phyloP scores from a whole-genome alignment of 1,140 invertebrate genomes.

The Cecropterus lyciades region DNA sequence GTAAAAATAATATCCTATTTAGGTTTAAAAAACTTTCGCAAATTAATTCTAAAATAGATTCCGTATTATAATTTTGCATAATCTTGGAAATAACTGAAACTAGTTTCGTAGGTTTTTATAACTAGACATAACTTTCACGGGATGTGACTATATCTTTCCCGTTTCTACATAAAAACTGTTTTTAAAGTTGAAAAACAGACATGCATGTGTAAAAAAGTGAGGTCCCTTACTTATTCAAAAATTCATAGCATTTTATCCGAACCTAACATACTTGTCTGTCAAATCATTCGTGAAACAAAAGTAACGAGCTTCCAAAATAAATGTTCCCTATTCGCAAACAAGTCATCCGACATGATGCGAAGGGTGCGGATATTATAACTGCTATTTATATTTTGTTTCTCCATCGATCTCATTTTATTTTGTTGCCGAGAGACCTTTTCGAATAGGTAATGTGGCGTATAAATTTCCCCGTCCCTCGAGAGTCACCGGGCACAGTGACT shows the following conservation, averaged over 20 bases:
- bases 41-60: too few relatives aligned
- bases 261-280: background rate
- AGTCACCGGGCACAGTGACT: slow-evolving; percentile 51
- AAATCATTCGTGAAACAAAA: background rate
- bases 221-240: too few relatives aligned
- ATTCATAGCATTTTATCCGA: too few relatives aligned
- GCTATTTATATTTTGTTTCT: slow-evolving; percentile 42
- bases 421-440: slow-evolving; percentile 69
- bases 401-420: slow-evolving; percentile 67
- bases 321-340: slow-evolving; percentile 17
- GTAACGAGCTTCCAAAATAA: slow-evolving; percentile 1
- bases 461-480: slow-evolving; percentile 64
- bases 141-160: too few relatives aligned
- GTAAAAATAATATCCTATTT: too few relatives aligned
- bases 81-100: too few relatives aligned
- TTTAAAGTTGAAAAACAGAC: too few relatives aligned
- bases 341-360: slow-evolving; percentile 17
- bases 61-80: too few relatives aligned
- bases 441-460: slow-evolving; percentile 78
- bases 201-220: background rate
- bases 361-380: slow-evolving; percentile 32
- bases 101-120: too few relatives aligned
- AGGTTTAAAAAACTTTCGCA: too few relatives aligned
- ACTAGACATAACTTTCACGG: too few relatives aligned
- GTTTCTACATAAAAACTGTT: too few relatives aligned